phyloP scores from a whole-genome alignment of 1,140 invertebrate species.

The Leguminivora glycinivorella region DNA sequence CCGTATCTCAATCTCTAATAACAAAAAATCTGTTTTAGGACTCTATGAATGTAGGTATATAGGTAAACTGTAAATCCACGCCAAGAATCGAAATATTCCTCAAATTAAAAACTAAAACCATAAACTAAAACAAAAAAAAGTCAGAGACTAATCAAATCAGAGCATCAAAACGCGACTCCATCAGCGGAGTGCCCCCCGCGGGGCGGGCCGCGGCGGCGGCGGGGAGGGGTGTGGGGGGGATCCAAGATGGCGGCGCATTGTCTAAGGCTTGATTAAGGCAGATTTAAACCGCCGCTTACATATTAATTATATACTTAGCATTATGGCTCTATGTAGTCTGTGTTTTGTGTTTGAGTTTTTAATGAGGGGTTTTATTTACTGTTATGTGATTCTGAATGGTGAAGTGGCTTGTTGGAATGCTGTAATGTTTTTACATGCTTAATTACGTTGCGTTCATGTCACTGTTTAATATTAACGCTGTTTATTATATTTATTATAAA shows the following conservation, averaged over 20 bases:
- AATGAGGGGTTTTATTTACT: conserved; percentile 46
- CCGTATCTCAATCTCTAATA: too few species aligned
- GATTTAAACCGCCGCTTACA: conserved; percentile 62
- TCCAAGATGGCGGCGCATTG: conserved; percentile 71
- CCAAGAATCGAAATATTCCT: background rate
- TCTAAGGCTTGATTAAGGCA: conserved; percentile 68
- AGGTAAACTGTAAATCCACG: too few species aligned
- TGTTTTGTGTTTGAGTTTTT: conserved; percentile 13
- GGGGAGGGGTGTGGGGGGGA: conserved; percentile 40
- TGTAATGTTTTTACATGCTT: background rate
- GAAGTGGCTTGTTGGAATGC: background rate
- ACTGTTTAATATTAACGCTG: background rate
- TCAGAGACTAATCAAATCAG: conserved; percentile 21
- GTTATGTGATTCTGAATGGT: background rate
- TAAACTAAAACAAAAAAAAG: background rate
- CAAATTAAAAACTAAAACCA: background rate
- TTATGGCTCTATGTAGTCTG: conserved; percentile 1
- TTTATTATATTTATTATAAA: too few species aligned
- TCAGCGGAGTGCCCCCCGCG: conserved; percentile 1
- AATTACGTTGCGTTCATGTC: background rate
- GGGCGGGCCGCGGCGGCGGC: conserved; percentile 32
- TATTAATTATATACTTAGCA: conserved; percentile 73
- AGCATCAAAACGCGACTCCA: conserved; percentile 4
- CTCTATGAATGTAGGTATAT: too few species aligned
- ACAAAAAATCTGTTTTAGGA: too few species aligned